Base-by-base conservation (phyloP, 2,113 vertebrate species). In the Varanus salvator region DNA sequence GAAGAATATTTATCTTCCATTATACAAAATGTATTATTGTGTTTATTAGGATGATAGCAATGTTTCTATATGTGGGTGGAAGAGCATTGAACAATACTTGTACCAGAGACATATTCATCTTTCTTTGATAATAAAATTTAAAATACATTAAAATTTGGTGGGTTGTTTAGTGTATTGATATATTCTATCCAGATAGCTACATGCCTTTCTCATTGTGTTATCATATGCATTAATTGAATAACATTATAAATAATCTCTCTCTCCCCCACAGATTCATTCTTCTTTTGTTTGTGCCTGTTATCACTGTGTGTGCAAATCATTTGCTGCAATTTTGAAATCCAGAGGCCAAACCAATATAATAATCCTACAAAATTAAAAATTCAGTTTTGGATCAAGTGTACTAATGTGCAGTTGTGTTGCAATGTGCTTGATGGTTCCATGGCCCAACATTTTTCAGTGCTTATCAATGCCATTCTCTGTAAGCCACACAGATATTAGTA, bases 61-160 rank as follows among this genome's bases (percentile, higher is more conserved):
- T 89, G 6, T 1, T 89, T 87, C 25, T 90, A 2, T 54, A 74
- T 93, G 21, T 72, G 66, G 72, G 21, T 44, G 29, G 9, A 78
- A 90, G 82, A 14, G 54, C 88, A 72, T 44, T 84, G 54, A 11
- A 29, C 38, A 17, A 90, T 69, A 44, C 1, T 72, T 92, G 64
- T 23, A 15, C 71, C 2, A 88, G 27, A 91, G 34, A 34, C 76
- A 84, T 88, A 94, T 85, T 71, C 86, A 66, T 90, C 64, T 80
- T 3, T 44, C 27, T 92, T 71, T 80, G 76, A 19, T 89, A 94
- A 94, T 91, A 82, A 92, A 48, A 95, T 92, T 95, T 93, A 21
- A 93, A 89, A 92, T 91, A 54, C 8, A 54, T 91, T 91, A 94
- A 92, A 94, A 80, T 6, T 83, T 34, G 66, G 38, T 1, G n/a